A percentile compares a stretch with the other conserved stretches of the same genome.
Conservation (phyloP, 35 echinoderm and acorn worm species). For the Apostichopus parvimensis region DNA sequence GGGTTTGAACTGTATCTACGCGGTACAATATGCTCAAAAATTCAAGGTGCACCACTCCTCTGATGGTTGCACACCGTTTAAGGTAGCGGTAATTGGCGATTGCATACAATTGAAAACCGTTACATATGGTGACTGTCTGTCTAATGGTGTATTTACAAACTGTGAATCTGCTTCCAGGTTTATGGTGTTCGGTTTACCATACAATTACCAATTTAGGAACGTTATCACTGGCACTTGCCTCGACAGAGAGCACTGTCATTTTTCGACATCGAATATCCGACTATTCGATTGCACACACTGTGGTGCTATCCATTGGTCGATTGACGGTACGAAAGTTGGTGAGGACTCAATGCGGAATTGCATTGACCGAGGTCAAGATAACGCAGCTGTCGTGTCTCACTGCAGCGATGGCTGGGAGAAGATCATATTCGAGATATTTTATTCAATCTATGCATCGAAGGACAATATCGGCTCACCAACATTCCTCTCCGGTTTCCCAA, state of each 20-base stretch:
- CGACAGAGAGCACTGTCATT: slow-evolving; percentile 34
- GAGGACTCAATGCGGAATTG: slow-evolving; percentile 33
- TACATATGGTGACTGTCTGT: background rate
- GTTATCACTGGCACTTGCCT: background rate
- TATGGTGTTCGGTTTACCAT: background rate
- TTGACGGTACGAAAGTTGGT: background rate
- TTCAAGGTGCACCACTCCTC: background rate
- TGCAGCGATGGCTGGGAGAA: background rate
- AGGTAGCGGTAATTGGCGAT: background rate
- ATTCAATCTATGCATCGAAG: too few relatives aligned
- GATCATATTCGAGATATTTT: too few relatives aligned
- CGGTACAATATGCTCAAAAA: background rate
- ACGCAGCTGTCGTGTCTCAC: slow-evolving; percentile 14
- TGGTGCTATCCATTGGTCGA: slow-evolving; percentile 44
- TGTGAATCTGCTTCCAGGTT: background rate
- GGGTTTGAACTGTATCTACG: slow-evolving; percentile 23
- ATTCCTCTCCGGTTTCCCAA: too few relatives aligned
- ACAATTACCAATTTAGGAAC: slow-evolving; percentile 2
- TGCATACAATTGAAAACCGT: background rate
- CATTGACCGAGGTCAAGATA: background rate
- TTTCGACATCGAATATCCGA: slow-evolving; percentile 5
- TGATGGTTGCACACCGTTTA: slow-evolving; percentile 22
- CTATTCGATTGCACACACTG: slow-evolving; percentile 19
- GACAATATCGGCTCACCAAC: too few relatives aligned
- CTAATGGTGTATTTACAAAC: background rate